Conservation (phyloP, 2,113 vertebrate species). For the Tichodroma muraria region DNA sequence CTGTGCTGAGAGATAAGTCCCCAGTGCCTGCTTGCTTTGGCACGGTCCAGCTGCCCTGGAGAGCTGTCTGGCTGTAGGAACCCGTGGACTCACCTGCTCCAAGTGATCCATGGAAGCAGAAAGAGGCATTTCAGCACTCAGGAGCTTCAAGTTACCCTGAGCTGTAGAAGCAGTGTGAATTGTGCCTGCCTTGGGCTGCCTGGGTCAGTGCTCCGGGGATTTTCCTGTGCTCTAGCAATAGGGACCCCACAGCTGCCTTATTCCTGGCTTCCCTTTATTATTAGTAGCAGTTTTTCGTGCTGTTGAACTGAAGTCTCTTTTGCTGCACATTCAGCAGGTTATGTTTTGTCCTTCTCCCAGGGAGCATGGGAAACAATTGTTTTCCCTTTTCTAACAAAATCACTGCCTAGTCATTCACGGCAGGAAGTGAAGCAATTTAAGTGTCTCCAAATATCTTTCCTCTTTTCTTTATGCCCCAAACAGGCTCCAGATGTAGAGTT, state of each 20-base stretch:
- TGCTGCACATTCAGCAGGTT: conserved; percentile 28
- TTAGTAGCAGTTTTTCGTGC: background rate
- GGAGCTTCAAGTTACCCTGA: background rate
- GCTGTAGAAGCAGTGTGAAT: background rate
- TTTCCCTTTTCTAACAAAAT: conserved; percentile 29
- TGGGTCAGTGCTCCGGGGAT: background rate
- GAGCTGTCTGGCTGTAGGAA: background rate
- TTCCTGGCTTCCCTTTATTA: background rate
- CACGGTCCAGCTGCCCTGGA: background rate
- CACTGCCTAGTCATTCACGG: background rate
- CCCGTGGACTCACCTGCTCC: background rate
- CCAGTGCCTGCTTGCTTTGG: background rate
- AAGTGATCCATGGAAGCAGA: background rate
- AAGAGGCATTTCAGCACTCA: background rate
- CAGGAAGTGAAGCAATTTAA: conserved; percentile 56
- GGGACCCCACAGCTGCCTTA: background rate
- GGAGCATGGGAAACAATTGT: conserved; percentile 29
- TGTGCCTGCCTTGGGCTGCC: background rate
- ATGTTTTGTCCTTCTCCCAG: conserved; percentile 12
- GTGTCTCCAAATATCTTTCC: conserved; percentile 50
- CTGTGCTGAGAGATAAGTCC: background rate
- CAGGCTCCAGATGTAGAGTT: conserved; percentile 47
- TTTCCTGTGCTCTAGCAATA: background rate
- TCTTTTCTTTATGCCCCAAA: conserved; percentile 40
- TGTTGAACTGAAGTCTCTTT: background rate